phyloP scores from a whole-genome alignment of 2,888 invertebrate genomes.

The Ectemnius cavifrons region DNA sequence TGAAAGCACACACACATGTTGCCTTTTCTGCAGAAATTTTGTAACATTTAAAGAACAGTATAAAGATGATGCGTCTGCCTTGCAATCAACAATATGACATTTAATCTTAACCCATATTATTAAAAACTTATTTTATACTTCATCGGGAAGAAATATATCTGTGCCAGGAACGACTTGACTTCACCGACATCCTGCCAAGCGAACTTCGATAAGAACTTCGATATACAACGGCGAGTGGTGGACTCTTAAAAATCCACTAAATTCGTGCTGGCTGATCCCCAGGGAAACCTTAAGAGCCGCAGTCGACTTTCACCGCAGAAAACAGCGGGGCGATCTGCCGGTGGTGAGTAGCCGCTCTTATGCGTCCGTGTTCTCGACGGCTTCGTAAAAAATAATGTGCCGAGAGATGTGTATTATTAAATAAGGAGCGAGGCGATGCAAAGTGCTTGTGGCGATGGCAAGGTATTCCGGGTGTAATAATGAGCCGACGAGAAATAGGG shows the following conservation, averaged over 20 bases:
- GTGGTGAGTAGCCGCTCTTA: no score
- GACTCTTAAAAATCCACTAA: background rate
- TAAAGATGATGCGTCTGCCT: no score
- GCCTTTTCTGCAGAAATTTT: no score
- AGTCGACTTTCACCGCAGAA: conserved; percentile 16
- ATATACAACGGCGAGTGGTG: background rate
- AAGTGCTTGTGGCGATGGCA: conserved; percentile 8
- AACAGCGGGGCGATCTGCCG: background rate
- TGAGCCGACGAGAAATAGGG: conserved; percentile 9
- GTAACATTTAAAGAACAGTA: no score
- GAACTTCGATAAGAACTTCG: no score
- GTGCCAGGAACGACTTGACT: no score
- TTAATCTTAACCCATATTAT: no score
- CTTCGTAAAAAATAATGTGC: conserved; percentile 39
- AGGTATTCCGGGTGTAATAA: conserved; percentile 18
- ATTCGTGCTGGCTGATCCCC: background rate
- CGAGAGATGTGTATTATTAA: conserved; percentile 38
- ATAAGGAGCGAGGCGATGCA: conserved; percentile 23
- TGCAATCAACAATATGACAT: no score
- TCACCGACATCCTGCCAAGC: no score
- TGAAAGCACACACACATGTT: no score
- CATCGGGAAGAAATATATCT: no score
- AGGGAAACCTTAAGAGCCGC: conserved; percentile 3
- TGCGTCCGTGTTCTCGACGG: conserved; percentile 11
- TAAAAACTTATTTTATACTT: no score